Conservation (phyloP, 2,888 invertebrate genomes). For the Drosophila maculinotata region DNA sequence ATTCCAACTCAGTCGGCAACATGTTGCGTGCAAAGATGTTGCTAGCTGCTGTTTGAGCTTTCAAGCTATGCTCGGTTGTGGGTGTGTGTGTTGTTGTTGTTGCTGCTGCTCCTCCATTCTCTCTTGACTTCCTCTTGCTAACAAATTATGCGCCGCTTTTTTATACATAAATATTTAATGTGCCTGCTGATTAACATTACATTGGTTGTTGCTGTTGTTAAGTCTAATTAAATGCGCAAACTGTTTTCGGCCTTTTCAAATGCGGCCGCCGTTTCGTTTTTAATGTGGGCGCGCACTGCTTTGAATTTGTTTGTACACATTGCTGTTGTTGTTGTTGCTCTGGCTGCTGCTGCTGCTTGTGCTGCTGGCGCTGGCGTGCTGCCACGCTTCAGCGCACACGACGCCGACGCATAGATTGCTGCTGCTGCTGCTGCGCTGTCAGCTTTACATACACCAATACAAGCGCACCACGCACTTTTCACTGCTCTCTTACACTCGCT, state of each 20-base stretch:
- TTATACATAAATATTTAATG: constrained; percentile 63
- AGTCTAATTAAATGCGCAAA: constrained; percentile 76
- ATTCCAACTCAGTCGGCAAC: constrained; percentile 46
- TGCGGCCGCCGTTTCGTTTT: constrained; percentile 51
- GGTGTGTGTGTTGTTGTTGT: constrained; percentile 15
- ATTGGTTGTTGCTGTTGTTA: constrained; percentile 29
- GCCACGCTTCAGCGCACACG: constrained; percentile 68
- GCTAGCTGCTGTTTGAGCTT: constrained; percentile 23
- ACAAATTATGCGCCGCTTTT: constrained; percentile 69
- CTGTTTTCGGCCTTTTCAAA: constrained; percentile 63
- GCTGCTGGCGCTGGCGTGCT: constrained; percentile 39
- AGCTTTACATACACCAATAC: constrained; percentile 39
- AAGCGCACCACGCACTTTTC: constrained; percentile 51
- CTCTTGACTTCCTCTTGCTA: constrained; percentile 46
- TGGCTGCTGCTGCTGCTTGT: constrained; percentile 25
- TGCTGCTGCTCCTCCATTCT: background rate
- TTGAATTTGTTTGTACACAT: constrained; percentile 74
- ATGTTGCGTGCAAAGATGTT: constrained; percentile 49
- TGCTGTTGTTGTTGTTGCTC: constrained; percentile 31
- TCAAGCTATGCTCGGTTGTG: constrained; percentile 27
- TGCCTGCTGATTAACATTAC: constrained; percentile 53
- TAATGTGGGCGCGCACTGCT: constrained; percentile 72
- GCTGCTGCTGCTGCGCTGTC: constrained; percentile 44
- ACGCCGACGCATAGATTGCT: constrained; percentile 63
- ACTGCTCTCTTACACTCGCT: background rate